phyloP scores from a whole-genome alignment of 2,113 vertebrate genomes.

The Pungitius pungitius region DNA sequence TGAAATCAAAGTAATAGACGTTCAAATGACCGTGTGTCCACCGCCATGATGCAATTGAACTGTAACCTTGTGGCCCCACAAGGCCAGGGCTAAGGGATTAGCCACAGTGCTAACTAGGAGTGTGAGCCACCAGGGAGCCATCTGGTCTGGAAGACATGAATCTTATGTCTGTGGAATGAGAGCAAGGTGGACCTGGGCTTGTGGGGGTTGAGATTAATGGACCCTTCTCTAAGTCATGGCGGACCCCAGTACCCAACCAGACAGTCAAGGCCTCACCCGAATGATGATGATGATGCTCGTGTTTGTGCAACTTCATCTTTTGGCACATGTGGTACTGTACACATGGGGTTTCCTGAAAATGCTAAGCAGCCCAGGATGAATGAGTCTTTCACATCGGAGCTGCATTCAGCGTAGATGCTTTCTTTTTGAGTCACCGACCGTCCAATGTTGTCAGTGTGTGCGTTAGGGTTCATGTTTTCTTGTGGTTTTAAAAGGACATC shows the following conservation, averaged over 20 bases:
- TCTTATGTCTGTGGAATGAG: conserved; percentile 13
- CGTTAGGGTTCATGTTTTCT: background rate
- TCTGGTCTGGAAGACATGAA: conserved; percentile 26
- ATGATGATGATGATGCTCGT: conserved; percentile 17
- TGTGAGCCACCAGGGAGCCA: conserved; percentile 36
- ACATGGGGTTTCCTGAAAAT: conserved; percentile 8
- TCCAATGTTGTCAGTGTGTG: background rate
- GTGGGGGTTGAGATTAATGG: conserved; percentile 13
- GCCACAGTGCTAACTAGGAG: conserved; percentile 38
- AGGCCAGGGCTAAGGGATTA: conserved; percentile 41
- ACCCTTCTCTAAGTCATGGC: conserved; percentile 2
- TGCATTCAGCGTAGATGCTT: background rate
- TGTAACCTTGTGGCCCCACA: conserved; percentile 13
- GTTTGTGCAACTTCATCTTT: background rate
- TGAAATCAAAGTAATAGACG: background rate
- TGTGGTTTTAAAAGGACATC: background rate
- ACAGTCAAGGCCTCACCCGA: conserved; percentile 29
- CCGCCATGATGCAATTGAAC: conserved; percentile 32
- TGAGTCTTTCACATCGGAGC: conserved; percentile 13
- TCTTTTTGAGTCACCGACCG: background rate
- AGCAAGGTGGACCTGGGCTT: background rate
- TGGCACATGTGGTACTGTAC: background rate
- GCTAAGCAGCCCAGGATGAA: background rate
- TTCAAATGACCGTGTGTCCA: conserved; percentile 2
- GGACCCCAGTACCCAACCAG: background rate